Evolutionary conservation across 1,140 invertebrate genomes (phyloP).

Genomic region (Brachionus angularis): DNA sequence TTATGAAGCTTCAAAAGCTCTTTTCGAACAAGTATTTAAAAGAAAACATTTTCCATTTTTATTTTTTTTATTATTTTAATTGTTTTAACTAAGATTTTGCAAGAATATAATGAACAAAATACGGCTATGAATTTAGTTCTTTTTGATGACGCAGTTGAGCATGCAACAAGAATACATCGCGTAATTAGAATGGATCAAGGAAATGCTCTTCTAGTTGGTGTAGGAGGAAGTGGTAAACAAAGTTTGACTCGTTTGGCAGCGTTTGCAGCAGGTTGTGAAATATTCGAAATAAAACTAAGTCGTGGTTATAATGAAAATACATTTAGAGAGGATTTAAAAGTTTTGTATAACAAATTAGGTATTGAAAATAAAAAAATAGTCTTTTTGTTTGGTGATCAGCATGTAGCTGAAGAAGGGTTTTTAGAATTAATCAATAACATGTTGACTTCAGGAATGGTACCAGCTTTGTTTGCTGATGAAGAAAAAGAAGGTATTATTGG

Average conservation of each 20-base stretch:
- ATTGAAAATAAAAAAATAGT: conserved; percentile 72
- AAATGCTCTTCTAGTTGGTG: conserved; percentile 76
- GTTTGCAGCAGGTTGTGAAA: conserved; percentile 63
- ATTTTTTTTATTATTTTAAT: too few relatives aligned
- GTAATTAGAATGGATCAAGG: conserved; percentile 75
- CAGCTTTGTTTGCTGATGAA: conserved; percentile 75
- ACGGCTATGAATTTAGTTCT: conserved; percentile 70
- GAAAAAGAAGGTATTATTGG: conserved; percentile 72
- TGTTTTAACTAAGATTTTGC: conserved; percentile 62
- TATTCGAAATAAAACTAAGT: conserved; percentile 76
- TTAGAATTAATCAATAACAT: conserved; percentile 85
- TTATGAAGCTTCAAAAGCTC: conserved; percentile 74
- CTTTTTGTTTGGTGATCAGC: conserved; percentile 76
- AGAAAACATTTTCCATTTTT: too few relatives aligned
- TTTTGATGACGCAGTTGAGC: conserved; percentile 82
- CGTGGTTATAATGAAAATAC: conserved; percentile 74
- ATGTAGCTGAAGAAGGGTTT: conserved; percentile 69
- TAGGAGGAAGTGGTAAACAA: conserved; percentile 79
- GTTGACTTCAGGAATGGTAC: conserved; percentile 75
- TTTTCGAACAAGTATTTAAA: conserved; percentile 75
- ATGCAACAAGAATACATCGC: conserved; percentile 77
- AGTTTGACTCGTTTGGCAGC: conserved; percentile 55
- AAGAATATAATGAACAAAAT: conserved; percentile 72
- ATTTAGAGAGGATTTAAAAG: conserved; percentile 80
- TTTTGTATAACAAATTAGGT: conserved; percentile 70